Evolutionary conservation across 2,113 vertebrate species (phyloP).

Genomic region (Onychostruthus taczanowskii): DNA sequence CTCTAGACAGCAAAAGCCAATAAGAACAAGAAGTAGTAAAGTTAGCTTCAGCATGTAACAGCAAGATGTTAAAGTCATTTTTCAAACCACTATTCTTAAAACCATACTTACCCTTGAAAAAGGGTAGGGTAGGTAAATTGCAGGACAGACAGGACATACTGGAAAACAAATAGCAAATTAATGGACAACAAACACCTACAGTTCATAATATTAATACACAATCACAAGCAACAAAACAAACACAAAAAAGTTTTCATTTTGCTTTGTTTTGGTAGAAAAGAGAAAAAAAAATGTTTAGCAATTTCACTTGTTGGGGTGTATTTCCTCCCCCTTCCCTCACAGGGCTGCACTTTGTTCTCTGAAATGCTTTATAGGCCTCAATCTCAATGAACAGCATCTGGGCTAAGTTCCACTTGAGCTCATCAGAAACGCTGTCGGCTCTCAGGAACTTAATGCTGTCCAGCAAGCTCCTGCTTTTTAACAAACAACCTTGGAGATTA

Average conservation of each 20-base stretch:
- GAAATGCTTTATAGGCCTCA: not conserved
- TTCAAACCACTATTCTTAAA: slow-evolving; percentile 9
- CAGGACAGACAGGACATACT: slow-evolving; percentile 95
- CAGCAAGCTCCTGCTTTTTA: not conserved
- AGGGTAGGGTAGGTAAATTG: slow-evolving; percentile 97
- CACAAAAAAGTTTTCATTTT: not conserved
- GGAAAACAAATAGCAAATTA: slow-evolving; percentile 75
- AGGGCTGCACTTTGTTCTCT: not conserved
- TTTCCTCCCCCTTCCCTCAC: not conserved
- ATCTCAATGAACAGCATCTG: not conserved
- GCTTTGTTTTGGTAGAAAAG: not conserved
- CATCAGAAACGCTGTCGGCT: not conserved
- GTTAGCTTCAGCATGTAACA: not conserved
- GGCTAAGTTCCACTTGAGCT: not conserved
- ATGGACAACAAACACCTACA: slow-evolving; percentile 14
- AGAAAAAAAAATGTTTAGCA: not conserved
- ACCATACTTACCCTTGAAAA: slow-evolving; percentile 94
- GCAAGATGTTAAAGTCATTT: not conserved
- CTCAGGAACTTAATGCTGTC: not conserved
- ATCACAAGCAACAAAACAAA: not conserved
- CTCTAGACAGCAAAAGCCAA: not conserved
- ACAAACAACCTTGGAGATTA: not conserved
- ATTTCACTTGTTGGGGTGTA: not conserved
- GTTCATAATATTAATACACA: not conserved
- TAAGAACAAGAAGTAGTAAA: not conserved